phyloP scores from a whole-genome alignment of 2,113 vertebrate species.

The Ophthalmolycus amberensis region DNA sequence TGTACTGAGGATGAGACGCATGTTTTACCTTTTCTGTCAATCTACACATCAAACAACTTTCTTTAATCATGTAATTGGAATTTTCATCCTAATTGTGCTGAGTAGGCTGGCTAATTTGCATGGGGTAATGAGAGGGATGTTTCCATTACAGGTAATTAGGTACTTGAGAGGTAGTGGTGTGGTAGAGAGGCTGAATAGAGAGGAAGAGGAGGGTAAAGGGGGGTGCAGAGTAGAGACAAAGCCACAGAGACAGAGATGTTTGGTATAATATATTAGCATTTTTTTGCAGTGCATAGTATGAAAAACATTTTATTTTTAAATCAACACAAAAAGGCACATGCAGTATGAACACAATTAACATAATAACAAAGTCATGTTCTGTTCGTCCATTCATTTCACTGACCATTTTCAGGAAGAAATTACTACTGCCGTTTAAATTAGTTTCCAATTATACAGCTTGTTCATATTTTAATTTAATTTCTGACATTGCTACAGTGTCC shows the following conservation, averaged over 20 bases:
- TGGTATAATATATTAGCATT: conserved; percentile 40
- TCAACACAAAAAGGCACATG: background rate
- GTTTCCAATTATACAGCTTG: conserved; percentile 56
- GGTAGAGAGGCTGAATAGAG: conserved; percentile 73
- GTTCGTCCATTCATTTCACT: conserved; percentile 47
- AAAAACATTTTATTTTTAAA: conserved; percentile 12
- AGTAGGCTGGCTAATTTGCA: conserved; percentile 84
- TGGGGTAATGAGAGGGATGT: conserved; percentile 87
- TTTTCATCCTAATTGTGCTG: conserved; percentile 85
- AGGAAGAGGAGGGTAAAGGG: conserved; percentile 52
- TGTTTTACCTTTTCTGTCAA: conserved; percentile 71
- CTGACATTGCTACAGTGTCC: conserved; percentile 50
- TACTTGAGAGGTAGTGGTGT: conserved; percentile 81
- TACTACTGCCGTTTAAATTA: conserved; percentile 49
- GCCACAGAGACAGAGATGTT: conserved; percentile 52
- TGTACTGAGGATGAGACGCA: conserved; percentile 50
- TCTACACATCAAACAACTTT: conserved; percentile 84
- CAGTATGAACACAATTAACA: conserved; percentile 27
- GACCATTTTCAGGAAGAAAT: conserved; percentile 55
- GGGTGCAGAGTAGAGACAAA: conserved; percentile 52
- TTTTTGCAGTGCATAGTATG: conserved; percentile 29
- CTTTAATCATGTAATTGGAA: conserved; percentile 85
- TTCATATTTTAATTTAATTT: conserved; percentile 71
- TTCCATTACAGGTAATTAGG: conserved; percentile 88
- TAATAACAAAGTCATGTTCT: conserved; percentile 18